phyloP scores from a whole-genome alignment of 1,140 invertebrate genomes.

The Diprion similis region DNA sequence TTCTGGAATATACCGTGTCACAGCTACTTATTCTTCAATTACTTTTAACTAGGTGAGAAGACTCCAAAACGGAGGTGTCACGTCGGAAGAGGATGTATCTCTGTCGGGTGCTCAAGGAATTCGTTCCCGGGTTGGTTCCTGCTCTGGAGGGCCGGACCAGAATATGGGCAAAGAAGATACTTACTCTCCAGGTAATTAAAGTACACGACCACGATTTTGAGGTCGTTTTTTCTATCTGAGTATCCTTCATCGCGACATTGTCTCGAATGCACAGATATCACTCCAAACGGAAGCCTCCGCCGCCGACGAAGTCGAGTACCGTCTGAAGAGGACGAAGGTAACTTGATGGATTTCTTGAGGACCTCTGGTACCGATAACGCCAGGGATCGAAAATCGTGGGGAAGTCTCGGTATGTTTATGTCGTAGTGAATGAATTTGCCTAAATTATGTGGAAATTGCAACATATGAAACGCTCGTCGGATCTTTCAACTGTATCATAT shows the following conservation, averaged over 20 bases:
- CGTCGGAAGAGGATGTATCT: conserved; percentile 71
- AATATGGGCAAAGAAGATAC: conserved; percentile 68
- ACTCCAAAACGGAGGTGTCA: conserved; percentile 61
- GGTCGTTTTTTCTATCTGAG: conserved; percentile 10
- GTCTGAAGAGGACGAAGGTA: conserved; percentile 84
- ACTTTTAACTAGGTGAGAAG: conserved; percentile 52
- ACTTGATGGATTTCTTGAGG: conserved; percentile 85
- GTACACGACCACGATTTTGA: background rate
- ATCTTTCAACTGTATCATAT: background rate
- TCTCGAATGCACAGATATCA: conserved; percentile 71
- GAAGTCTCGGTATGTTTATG: conserved; percentile 71
- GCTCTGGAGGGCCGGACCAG: conserved; percentile 61
- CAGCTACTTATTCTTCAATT: conserved; percentile 1
- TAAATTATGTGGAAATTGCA: background rate
- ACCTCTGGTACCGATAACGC: conserved; percentile 74
- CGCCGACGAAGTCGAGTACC: conserved; percentile 80
- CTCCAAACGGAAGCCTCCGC: conserved; percentile 86
- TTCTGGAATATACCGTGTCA: background rate
- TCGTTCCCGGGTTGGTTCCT: conserved; percentile 73
- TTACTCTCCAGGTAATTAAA: conserved; percentile 72
- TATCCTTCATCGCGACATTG: conserved; percentile 9
- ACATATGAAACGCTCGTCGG: background rate
- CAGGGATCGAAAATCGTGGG: conserved; percentile 87
- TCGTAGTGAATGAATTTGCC: background rate
- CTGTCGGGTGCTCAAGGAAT: conserved; percentile 73